Evolutionary conservation across 2,797 vertebrate genomes (phyloP), one percentile per base, ranked within the genome.

Genomic region (Gallirallus australis): DNA sequence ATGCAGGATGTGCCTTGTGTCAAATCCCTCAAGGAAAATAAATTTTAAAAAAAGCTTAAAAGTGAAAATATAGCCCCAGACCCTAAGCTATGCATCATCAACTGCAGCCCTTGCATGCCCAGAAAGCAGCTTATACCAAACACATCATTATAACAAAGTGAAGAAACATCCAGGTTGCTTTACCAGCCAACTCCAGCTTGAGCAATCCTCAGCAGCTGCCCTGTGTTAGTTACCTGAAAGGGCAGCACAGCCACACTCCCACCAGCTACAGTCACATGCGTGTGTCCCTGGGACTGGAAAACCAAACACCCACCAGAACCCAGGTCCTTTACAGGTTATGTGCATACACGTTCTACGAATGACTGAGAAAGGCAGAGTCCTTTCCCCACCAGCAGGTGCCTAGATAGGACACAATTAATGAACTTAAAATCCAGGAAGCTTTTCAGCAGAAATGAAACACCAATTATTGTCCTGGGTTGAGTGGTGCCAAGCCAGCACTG

Each of bases 281-380:
- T 0, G 0, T 37, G 70, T 16, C 85, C 57, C 91, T 40, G 59
- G 30, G 60, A 19, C 40, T 35, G 82, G 28, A 33, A 88, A 83
- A 27, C 12, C 57, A 56, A 84, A 82, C 10, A 9, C 40, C 15
- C 35, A 2, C 60, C 40, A 50, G 54, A 83, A 7, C n/a, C 73
- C 59, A 70, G 0, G 2, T 64, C 37, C 40, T 27, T 6, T 3
- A 2, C 1, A 11, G 59, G 37, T 27, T 5, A 16, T 5, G 15
- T 8, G 18, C 25, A 8, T 13, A 2, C 4, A 40, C 18, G 25
- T 0, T 0, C 37, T 17, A 8, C 1, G 30, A 21, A 28, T 4
- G 42, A 20, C 39, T 8, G 28, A 50, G 59, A 42, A 21, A 42
- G 30, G 37, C 3, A 30, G 59, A 57, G 20, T 5, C 33, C 14